Percentiles rank a stretch among this genome's conserved stretches.
These are phyloP conservation scores for Athrips mouffetella DNA, from an alignment of 2,888 invertebrate species.

Conservation along the genomic window DNA sequence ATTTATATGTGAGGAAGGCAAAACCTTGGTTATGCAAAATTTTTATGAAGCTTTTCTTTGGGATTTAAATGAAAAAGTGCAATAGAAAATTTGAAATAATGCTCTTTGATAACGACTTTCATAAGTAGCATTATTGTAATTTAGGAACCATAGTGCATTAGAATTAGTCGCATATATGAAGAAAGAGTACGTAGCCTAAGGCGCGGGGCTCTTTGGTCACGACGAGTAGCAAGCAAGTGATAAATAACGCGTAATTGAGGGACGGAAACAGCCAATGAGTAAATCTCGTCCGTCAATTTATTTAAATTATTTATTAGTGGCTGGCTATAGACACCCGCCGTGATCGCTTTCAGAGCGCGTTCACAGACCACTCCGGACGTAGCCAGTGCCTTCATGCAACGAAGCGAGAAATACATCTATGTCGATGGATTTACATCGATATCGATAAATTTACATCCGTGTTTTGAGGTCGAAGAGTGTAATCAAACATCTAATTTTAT, in stretches of 20 bases:
- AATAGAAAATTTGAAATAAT: too few relatives aligned
- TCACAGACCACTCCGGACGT: slow-evolving; percentile 67
- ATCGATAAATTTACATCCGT: slow-evolving; percentile 14
- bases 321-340: slow-evolving; percentile 75
- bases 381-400: slow-evolving; percentile 42
- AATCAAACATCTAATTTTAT: neutral
- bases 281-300: slow-evolving; percentile 79
- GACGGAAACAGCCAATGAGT: slow-evolving; percentile 78
- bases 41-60: too few relatives aligned
- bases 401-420: slow-evolving; percentile 24
- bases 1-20: neutral
- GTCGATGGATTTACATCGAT: slow-evolving; percentile 13
- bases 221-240: slow-evolving; percentile 59
- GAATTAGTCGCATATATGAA: slow-evolving; percentile 7
- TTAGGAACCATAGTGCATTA: too few relatives aligned
- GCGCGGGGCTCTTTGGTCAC: slow-evolving; percentile 48
- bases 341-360: slow-evolving; percentile 67
- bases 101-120: too few relatives aligned
- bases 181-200: slow-evolving; percentile 33
- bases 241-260: slow-evolving; percentile 78
- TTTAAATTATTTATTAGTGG: slow-evolving; percentile 79
- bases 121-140: too few relatives aligned
- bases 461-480: neutral
- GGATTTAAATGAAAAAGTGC: too few relatives aligned
- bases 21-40: neutral